A percentile compares a stretch with the other conserved stretches of the same genome.
These are phyloP conservation scores for Parasteatoda lunata DNA, from an alignment of 2,888 invertebrate species.

Conservation along the genomic window DNA sequence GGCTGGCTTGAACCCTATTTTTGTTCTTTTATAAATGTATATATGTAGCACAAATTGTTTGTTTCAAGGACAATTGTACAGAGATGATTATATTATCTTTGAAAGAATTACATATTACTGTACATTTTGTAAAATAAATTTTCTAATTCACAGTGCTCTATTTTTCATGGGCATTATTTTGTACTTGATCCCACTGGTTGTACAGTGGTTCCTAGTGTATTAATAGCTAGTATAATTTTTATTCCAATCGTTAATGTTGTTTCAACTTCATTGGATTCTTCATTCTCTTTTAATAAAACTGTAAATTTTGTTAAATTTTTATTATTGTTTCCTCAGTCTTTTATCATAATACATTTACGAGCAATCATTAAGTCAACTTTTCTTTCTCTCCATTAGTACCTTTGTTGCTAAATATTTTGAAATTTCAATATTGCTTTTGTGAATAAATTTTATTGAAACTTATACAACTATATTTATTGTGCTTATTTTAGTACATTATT, in stretches of 20 bases:
- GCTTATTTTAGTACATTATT: too few species aligned
- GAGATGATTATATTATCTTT: slow-evolving; percentile 57
- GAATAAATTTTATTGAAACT: too few species aligned
- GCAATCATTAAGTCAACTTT: too few species aligned
- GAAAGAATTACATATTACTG: slow-evolving; percentile 46
- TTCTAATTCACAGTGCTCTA: slow-evolving; percentile 65
- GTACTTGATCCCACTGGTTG: slow-evolving; percentile 65
- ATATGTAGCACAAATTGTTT: slow-evolving; percentile 12
- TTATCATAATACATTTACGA: too few species aligned
- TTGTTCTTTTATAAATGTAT: slow-evolving; percentile 5
- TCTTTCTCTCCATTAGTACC: too few species aligned
- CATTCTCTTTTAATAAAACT: slow-evolving; percentile 68
- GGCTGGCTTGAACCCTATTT: slow-evolving; percentile 53
- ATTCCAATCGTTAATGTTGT: slow-evolving; percentile 67
- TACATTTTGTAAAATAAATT: slow-evolving; percentile 68
- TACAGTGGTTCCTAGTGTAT: slow-evolving; percentile 64
- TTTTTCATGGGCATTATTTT: slow-evolving; percentile 67
- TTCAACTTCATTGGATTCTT: slow-evolving; percentile 66
- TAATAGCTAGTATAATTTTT: slow-evolving; percentile 64
- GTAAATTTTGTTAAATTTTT: slow-evolving; percentile 60
- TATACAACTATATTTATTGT: too few species aligned
- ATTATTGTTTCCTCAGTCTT: neutral
- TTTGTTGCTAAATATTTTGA: neutral
- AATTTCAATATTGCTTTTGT: too few species aligned
- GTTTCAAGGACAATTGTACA: slow-evolving; percentile 42